These are phyloP conservation scores for Drosophila subquinaria DNA, from an alignment of 2,888 invertebrate genomes.

Conservation along the genomic window DNA sequence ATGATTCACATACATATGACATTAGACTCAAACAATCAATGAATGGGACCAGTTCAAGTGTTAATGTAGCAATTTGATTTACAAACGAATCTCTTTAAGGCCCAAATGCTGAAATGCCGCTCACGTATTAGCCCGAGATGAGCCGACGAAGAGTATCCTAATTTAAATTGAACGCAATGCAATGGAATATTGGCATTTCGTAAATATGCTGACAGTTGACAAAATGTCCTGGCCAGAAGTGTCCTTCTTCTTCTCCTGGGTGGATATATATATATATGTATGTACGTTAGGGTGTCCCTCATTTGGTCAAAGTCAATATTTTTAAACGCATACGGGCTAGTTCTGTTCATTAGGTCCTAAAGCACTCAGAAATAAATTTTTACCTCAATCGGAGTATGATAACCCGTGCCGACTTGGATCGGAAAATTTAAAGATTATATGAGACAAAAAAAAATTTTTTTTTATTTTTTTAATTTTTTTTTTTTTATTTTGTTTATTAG, in stretches of 20 bases:
- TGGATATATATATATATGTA: too few species aligned
- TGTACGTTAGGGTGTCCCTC: too few species aligned
- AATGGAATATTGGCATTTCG: slow-evolving; percentile 40
- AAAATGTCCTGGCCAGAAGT: neutral
- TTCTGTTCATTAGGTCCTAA: too few species aligned
- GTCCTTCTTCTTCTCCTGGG: neutral
- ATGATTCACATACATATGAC: slow-evolving; percentile 25
- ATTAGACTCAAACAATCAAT: slow-evolving; percentile 29
- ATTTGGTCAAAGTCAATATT: too few species aligned
- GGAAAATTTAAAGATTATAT: too few species aligned
- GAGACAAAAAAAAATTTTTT: too few species aligned
- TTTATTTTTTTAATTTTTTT: too few species aligned
- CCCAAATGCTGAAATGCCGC: slow-evolving; percentile 21
- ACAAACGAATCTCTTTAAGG: slow-evolving; percentile 20
- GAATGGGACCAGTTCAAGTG: slow-evolving; percentile 11
- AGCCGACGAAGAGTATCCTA: slow-evolving; percentile 25
- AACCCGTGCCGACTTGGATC: too few species aligned
- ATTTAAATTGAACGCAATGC: slow-evolving; percentile 50
- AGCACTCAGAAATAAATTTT: too few species aligned
- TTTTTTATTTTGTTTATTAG: too few species aligned
- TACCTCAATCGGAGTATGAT: too few species aligned
- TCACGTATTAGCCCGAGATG: slow-evolving; percentile 32
- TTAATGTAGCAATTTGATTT: slow-evolving; percentile 36
- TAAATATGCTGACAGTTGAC: slow-evolving; percentile 33
- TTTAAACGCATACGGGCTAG: too few species aligned